These are phyloP conservation scores for Apogon talboti DNA, from an alignment of 2,797 vertebrate species.

Conservation along the genomic window DNA sequence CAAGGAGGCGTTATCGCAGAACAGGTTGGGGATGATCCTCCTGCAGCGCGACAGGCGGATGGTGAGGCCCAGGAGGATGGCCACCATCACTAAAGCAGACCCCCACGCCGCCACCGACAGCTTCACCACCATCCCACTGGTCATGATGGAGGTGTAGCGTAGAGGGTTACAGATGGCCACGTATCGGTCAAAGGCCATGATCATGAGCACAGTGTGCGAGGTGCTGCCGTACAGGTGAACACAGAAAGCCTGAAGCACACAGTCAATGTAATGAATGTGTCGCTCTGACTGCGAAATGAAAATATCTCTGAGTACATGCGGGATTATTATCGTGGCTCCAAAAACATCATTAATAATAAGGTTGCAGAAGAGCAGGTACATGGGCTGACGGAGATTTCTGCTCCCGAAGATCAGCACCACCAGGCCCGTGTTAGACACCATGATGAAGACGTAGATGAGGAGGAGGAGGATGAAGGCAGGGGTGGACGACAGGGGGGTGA, in stretches of 20 bases:
- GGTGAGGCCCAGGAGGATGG: constrained; percentile 73
- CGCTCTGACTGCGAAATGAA: constrained; percentile 67
- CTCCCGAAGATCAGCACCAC: constrained; percentile 51
- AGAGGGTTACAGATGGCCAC: constrained; percentile 86
- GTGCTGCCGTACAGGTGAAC: constrained; percentile 81
- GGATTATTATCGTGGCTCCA: constrained; percentile 74
- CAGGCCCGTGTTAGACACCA: constrained; percentile 69
- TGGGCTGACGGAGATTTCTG: constrained; percentile 84
- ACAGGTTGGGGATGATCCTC: constrained; percentile 78
- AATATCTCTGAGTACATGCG: constrained; percentile 80
- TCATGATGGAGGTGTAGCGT: constrained; percentile 78
- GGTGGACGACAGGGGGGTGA: constrained; percentile 21
- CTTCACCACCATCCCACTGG: constrained; percentile 67
- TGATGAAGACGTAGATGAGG: constrained; percentile 59
- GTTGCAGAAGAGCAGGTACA: constrained; percentile 86
- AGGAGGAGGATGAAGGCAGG: constrained; percentile 61
- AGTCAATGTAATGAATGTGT: constrained; percentile 78
- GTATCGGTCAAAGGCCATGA: constrained; percentile 87
- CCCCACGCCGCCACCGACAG: constrained; percentile 61
- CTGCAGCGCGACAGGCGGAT: constrained; percentile 81
- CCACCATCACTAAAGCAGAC: constrained; percentile 62
- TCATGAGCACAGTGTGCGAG: constrained; percentile 83
- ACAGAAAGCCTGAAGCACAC: constrained; percentile 85
- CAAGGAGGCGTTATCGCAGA: constrained; percentile 87
- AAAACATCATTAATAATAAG: constrained; percentile 81